Base-by-base conservation (phyloP, 2,113 vertebrate genomes). In the Psammodynastes pulverulentus region DNA sequence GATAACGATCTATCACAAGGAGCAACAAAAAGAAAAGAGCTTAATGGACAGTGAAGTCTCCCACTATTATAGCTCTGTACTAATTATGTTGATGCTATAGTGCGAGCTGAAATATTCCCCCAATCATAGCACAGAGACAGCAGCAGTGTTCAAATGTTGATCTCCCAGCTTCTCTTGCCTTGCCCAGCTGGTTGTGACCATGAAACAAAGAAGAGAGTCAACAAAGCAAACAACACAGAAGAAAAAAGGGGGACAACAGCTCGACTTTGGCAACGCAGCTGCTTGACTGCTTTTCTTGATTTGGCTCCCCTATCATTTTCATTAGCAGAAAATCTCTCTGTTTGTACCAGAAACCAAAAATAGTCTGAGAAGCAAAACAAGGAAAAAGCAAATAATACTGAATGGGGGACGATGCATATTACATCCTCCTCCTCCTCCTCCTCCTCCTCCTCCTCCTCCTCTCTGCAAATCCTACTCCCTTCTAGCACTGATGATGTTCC, bases 121-220 rank as follows among this genome's bases (percentile, higher is more conserved):
- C 1, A 0, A 84, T 34, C 52, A 62, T n/a, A 56, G 88, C 86
- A 91, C 15, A 56, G 21, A 26, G 29, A 15, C 58, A 26, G 21
- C 58, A 54, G 21, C 10, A 54, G 91, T 39, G 79, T 92, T 29
- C 52, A 92, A 15, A 53, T 49, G 49, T 79, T 29, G 53, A 39
- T 58, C 86, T 10, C 56, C 21, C 34, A 92, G 90, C 3, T 79
- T 84, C 1, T 53, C 90, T 90, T 92, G 91, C 39, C 67, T 93
- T 39, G 29, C 79, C 91, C 87, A 92, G 91, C 85, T 93, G 92
- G 89, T 91, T 94, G 88, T 24, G 87, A 24, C 9, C 24, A 58
- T 87, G 58, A 90, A 26, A 54, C 53, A 91, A 87, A 87, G 46
- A n/a, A 23, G 79, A 79, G 86, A n/a, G 2, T 88, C 49, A n/a